A percentile compares a stretch with the other conserved stretches of the same genome.
These are phyloP conservation scores for Harmothoe impar DNA, from an alignment of 2,888 invertebrate species.

Conservation along the genomic window DNA sequence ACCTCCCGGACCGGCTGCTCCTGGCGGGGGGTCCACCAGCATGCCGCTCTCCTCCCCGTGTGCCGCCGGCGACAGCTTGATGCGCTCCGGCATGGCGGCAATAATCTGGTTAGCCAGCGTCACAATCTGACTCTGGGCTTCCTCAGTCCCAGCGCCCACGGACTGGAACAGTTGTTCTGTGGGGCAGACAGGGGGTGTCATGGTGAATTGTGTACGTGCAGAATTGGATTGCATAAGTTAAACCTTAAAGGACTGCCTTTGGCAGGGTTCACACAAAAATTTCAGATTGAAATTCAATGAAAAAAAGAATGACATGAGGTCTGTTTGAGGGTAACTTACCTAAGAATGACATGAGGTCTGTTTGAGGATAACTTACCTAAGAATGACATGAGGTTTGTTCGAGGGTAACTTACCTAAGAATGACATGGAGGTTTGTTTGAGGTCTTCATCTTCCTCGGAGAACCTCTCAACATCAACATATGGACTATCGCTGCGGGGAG, in stretches of 20 bases:
- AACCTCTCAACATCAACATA: conserved; percentile 79
- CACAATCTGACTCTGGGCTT: conserved; percentile 79
- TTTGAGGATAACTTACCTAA: too few species aligned
- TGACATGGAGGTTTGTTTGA: conserved; percentile 45
- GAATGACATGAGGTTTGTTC: too few species aligned
- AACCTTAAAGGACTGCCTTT: too few species aligned
- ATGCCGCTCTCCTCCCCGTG: conserved; percentile 39
- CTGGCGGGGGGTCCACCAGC: conserved; percentile 70
- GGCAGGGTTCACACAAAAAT: too few species aligned
- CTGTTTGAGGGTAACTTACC: too few species aligned
- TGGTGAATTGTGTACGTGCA: too few species aligned
- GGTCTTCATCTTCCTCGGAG: conserved; percentile 78
- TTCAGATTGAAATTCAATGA: too few species aligned
- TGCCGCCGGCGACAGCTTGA: conserved; percentile 90
- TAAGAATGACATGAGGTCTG: too few species aligned
- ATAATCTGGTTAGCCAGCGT: conserved; percentile 98
- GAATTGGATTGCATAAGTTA: too few species aligned
- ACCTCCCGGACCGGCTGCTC: too few species aligned
- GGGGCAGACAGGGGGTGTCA: too few species aligned
- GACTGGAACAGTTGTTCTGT: conserved; percentile 55
- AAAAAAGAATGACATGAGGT: too few species aligned
- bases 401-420: conserved; percentile 60
- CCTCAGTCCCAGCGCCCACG: conserved; percentile 45
- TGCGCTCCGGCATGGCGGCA: conserved; percentile 98
- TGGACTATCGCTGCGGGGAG: conserved; percentile 72